Evolutionary conservation across 2,113 vertebrate genomes (phyloP).

Genomic region (Thomomys bottae): DNA sequence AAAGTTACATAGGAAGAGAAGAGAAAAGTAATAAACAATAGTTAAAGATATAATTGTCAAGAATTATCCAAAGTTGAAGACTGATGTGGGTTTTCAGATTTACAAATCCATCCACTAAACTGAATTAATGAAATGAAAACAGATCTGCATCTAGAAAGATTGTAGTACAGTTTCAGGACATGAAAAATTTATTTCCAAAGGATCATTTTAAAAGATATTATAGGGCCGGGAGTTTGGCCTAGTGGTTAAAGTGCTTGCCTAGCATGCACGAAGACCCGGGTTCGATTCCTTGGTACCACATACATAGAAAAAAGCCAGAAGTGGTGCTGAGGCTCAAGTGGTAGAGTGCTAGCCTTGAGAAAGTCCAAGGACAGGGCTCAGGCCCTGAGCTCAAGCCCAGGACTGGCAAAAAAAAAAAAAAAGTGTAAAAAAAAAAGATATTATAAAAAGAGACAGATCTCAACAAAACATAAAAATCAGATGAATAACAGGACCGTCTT

Average conservation of each 20-base stretch:
- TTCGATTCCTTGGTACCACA: too few relatives aligned
- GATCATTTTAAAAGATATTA: conserved; percentile 6
- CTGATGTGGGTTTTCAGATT: conserved; percentile 21
- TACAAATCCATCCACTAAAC: not conserved
- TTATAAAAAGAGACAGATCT: not conserved
- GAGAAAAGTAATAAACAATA: conserved; percentile 7
- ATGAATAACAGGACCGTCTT: not conserved
- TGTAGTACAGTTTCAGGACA: not conserved
- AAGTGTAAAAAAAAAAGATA: too few relatives aligned
- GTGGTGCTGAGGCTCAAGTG: too few relatives aligned
- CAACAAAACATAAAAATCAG: not conserved
- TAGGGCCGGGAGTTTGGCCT: too few relatives aligned
- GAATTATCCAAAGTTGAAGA: conserved; percentile 12
- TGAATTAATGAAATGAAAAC: conserved; percentile 47
- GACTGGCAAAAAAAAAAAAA: too few relatives aligned
- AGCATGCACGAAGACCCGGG: too few relatives aligned
- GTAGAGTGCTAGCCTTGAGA: too few relatives aligned
- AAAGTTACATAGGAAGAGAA: conserved; percentile 9
- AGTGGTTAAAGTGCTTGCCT: too few relatives aligned
- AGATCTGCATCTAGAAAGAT: conserved; percentile 10
- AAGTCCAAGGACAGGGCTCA: too few relatives aligned
- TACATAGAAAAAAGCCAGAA: too few relatives aligned
- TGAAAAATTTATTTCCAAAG: not conserved
- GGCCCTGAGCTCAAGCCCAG: too few relatives aligned
- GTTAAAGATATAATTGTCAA: conserved; percentile 1